phyloP scores from a whole-genome alignment of 2,888 invertebrate species.

The Cyrtodaria siliqua region DNA sequence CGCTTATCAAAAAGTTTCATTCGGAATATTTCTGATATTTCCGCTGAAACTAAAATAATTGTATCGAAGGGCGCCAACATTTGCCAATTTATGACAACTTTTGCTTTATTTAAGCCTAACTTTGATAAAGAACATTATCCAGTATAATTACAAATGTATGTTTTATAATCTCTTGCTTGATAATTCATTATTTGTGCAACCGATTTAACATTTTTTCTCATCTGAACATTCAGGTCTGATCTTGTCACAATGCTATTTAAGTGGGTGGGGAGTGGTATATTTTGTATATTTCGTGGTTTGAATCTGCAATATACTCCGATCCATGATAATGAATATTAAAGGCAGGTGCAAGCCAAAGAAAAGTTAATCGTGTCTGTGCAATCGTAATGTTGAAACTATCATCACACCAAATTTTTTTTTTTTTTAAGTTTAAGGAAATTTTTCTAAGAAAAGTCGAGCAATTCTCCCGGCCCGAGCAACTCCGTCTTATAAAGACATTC shows the following conservation, averaged over 20 bases:
- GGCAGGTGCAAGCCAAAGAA: too few relatives aligned
- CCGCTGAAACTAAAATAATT: conserved; percentile 5
- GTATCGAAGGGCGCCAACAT: conserved; percentile 51
- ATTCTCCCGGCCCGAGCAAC: too few relatives aligned
- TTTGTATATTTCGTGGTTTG: too few relatives aligned
- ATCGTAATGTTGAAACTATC: not conserved
- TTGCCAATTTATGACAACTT: not conserved
- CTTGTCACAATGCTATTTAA: conserved; percentile 19
- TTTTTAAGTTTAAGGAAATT: too few relatives aligned
- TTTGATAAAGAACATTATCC: not conserved
- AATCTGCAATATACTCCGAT: too few relatives aligned
- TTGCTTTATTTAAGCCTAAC: not conserved
- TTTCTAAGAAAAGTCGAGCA: too few relatives aligned
- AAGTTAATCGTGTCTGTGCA: too few relatives aligned
- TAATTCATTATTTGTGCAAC: not conserved
- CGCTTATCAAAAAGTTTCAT: not conserved
- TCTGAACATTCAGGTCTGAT: conserved; percentile 43
- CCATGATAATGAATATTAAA: too few relatives aligned
- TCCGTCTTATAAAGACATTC: too few relatives aligned
- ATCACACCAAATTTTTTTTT: not conserved
- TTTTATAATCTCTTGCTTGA: too few relatives aligned
- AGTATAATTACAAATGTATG: not conserved
- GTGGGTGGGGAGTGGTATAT: conserved; percentile 14
- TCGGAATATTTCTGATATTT: conserved; percentile 16
- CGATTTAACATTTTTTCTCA: not conserved